These are phyloP conservation scores for Hylaea fasciaria DNA, from an alignment of 2,888 invertebrate genomes.

Conservation along the genomic window DNA sequence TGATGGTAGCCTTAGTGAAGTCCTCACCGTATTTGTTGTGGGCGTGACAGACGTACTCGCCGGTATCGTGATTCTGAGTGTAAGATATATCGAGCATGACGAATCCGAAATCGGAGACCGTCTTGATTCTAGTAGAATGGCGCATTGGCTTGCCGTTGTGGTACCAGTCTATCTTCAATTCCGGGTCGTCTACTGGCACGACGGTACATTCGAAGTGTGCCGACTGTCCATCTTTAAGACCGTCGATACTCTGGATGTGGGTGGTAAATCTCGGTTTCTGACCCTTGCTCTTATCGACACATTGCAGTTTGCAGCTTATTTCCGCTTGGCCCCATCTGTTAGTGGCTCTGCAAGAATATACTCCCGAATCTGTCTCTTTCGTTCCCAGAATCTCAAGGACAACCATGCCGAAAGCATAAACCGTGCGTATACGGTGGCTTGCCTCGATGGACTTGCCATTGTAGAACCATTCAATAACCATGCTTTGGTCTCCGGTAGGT, in stretches of 20 bases:
- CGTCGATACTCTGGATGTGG: conserved; percentile 92
- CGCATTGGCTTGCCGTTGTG: conserved; percentile 96
- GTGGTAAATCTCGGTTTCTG: conserved; percentile 95
- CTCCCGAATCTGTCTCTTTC: conserved; percentile 96
- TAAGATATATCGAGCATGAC: conserved; percentile 98
- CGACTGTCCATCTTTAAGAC: conserved; percentile 95
- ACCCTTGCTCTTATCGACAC: conserved; percentile 93
- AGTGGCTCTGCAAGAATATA: conserved; percentile 94
- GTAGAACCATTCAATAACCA: conserved; percentile 98
- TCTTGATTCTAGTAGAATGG: conserved; percentile 95
- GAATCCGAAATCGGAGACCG: conserved; percentile 97
- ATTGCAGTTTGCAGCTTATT: conserved; percentile 92
- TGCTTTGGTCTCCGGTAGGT: conserved; percentile 96
- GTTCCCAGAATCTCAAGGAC: conserved; percentile 98
- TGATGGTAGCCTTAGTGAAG: conserved; percentile 92
- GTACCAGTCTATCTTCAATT: conserved; percentile 98
- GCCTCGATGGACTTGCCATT: conserved; percentile 95
- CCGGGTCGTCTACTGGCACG: conserved; percentile 96
- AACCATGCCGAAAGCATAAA: conserved; percentile 99
- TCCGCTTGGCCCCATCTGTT: conserved; percentile 96
- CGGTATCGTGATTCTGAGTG: conserved; percentile 95
- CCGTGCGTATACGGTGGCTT: conserved; percentile 95
- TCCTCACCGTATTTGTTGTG: conserved; percentile 96
- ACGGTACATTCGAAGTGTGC: conserved; percentile 98
- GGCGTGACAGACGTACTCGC: conserved; percentile 97